Evolutionary conservation across 2,113 vertebrate species (phyloP).

Genomic region (Rattus rattus): DNA sequence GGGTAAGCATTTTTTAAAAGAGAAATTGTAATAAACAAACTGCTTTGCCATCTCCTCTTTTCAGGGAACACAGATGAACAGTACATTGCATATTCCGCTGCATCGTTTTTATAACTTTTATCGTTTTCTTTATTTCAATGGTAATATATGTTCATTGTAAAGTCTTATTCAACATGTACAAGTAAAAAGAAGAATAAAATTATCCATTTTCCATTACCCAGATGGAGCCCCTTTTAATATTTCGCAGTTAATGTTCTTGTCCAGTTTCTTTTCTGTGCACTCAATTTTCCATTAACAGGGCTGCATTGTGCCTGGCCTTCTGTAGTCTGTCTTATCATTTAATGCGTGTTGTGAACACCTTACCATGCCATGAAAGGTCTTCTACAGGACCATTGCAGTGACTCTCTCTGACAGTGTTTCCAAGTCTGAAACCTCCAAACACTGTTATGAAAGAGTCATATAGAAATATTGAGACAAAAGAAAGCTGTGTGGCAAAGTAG

Average conservation of each 20-base stretch:
- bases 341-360: background rate
- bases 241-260: background rate
- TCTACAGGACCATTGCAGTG: background rate
- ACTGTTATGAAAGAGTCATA: slow-evolving; percentile 33
- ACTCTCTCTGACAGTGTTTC: background rate
- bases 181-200: slow-evolving; percentile 55
- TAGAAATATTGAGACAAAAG: slow-evolving; percentile 36
- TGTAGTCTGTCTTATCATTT: background rate
- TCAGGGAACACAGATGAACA: slow-evolving; percentile 36
- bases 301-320: background rate
- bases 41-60: slow-evolving; percentile 58
- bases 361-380: background rate
- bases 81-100: slow-evolving; percentile 39
- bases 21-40: slow-evolving; percentile 51
- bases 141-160: slow-evolving; percentile 51
- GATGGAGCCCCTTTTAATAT: slow-evolving; percentile 10
- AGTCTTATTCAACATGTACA: slow-evolving; percentile 58
- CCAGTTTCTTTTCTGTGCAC: slow-evolving; percentile 13
- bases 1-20: slow-evolving; percentile 23
- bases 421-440: slow-evolving; percentile 23
- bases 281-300: slow-evolving; percentile 23
- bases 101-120: slow-evolving; percentile 60
- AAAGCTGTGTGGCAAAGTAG: slow-evolving; percentile 8
- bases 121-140: slow-evolving; percentile 45
- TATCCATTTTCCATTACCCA: slow-evolving; percentile 40